phyloP scores from a whole-genome alignment of 2,888 invertebrate species.

The Lepidochitona cinerea region DNA sequence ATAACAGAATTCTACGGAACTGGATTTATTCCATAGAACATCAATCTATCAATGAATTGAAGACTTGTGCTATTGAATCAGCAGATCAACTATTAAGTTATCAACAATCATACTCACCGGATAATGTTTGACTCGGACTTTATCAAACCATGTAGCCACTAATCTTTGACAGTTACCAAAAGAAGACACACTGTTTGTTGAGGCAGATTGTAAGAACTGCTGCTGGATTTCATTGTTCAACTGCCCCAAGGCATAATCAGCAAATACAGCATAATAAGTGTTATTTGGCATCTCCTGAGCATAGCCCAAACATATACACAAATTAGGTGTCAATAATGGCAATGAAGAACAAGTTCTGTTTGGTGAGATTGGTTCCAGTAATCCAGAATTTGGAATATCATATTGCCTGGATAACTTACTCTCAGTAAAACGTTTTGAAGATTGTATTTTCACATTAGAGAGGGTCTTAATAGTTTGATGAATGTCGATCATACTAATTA shows the following conservation, averaged over 20 bases:
- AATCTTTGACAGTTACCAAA: conserved; percentile 45
- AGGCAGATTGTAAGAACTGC: conserved; percentile 28
- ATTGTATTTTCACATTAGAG: conserved; percentile 7
- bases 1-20: too few species aligned
- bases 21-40: too few species aligned
- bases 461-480: conserved; percentile 42
- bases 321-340: conserved; percentile 47
- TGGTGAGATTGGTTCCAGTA: conserved; percentile 15
- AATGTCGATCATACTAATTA: conserved; percentile 51
- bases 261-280: conserved; percentile 36
- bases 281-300: conserved; percentile 31
- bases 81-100: too few species aligned
- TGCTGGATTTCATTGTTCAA: conserved; percentile 49
- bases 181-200: conserved; percentile 9
- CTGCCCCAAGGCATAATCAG: conserved; percentile 47
- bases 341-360: conserved; percentile 45
- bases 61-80: too few species aligned
- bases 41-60: too few species aligned
- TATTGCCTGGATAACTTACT: not conserved
- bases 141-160: conserved; percentile 29
- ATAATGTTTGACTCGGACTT: conserved; percentile 31
- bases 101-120: conserved; percentile 2
- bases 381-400: not conserved
- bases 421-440: not conserved
- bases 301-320: conserved; percentile 56